Base-by-base conservation (phyloP, 2,888 invertebrate species). In the Hydroisotoma schaefferi region DNA sequence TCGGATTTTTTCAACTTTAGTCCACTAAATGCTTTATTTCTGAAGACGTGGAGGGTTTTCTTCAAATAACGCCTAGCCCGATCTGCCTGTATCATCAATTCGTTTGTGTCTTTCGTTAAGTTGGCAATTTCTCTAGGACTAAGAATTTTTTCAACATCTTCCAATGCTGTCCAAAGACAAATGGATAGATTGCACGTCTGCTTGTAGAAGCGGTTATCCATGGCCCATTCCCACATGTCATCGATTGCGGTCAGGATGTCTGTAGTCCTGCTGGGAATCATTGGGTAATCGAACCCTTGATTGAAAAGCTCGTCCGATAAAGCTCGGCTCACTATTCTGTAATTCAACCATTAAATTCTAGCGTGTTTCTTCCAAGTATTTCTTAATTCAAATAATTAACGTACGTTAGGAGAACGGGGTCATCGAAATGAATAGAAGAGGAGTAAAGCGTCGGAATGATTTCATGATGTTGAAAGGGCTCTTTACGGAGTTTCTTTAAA, bases 241-340 rank as follows among this genome's bases (percentile, higher is more conserved):
- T 64, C 57, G 20, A 64, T 22, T 33, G 52, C 57, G 1, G 49
- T 33, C 8, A 55, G 20, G 20, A 64, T 64, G 18, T 64, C 63
- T 25, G 57, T 55, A 1, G 63, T 60, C 4, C 63, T 48, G 26
- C 60, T 60, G 10, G 60, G 51, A 27, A 47, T 57, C 18, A 64
- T 52, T 3, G 57, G 57, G 37, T 55, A 60, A 37, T 64, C 63
- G 52, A 55, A 64, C 1, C 60, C 57, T 28, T 57, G 55, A 1
- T 57, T 52, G 5, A 40, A 57, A 2, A 49, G 26, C 40, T 64
- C 51, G 2, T 49, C 55, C 38, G 44, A 49, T n/a, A 59, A 54
- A 20, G 51, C 57, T 18, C 12, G 43, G 25, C 60, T 52, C 26
- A 64, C 55, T 3, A 64, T 54, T 29, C 63, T 63, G 25, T 6